Evolutionary conservation across 2,888 invertebrate genomes (phyloP).

Genomic region (Sycophila texana): DNA sequence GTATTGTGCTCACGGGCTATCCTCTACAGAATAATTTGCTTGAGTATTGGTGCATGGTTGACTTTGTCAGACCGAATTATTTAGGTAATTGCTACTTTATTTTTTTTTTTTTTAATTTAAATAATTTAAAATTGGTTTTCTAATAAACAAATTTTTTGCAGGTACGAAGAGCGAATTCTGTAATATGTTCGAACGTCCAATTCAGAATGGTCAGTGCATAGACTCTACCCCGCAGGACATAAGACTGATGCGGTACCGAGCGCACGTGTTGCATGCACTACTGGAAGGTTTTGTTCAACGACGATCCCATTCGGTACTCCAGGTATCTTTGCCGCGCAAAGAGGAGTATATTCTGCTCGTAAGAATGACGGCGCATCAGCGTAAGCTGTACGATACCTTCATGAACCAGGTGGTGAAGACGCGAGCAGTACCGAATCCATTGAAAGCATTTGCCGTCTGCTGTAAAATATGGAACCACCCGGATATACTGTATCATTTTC

Average conservation of each 20-base stretch:
- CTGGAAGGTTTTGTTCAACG: conserved; percentile 97
- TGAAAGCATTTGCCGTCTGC: conserved; percentile 98
- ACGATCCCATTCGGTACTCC: conserved; percentile 94
- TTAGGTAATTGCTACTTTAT: conserved; percentile 79
- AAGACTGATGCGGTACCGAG: conserved; percentile 94
- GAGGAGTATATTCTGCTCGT: conserved; percentile 95
- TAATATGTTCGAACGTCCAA: conserved; percentile 99
- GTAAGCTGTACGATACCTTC: conserved; percentile 92
- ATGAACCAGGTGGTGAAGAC: conserved; percentile 94
- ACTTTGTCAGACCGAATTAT: conserved; percentile 98
- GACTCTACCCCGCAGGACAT: conserved; percentile 97
- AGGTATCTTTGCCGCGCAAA: conserved; percentile 94
- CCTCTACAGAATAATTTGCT: conserved; percentile 98
- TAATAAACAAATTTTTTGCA: conserved; percentile 77
- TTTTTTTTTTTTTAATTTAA: neutral
- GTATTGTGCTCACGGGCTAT: conserved; percentile 98
- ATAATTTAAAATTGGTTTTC: neutral
- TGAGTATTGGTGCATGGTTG: conserved; percentile 99
- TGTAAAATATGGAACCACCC: conserved; percentile 99
- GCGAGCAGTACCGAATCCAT: conserved; percentile 92
- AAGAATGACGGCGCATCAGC: conserved; percentile 91
- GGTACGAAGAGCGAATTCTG: conserved; percentile 98
- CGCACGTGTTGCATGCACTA: conserved; percentile 95
- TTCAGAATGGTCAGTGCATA: conserved; percentile 98
- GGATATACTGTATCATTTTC: conserved; percentile 91